Percentiles rank a stretch among this genome's conserved stretches.
Conservation (phyloP, 2,113 vertebrate genomes). For the Phylloscopus trochiloides region DNA sequence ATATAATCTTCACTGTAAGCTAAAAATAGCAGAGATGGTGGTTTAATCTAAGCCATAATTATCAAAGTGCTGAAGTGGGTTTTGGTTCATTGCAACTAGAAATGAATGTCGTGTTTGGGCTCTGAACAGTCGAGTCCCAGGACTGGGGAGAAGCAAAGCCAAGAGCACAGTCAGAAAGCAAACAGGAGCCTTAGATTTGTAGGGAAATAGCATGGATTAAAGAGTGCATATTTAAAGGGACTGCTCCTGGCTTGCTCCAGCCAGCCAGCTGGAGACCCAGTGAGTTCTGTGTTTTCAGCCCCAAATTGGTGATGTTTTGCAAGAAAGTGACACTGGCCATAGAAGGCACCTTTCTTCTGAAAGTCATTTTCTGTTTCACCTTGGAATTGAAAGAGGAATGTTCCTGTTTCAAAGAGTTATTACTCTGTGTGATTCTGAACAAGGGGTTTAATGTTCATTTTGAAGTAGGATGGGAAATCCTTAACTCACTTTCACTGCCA, state of each 20-base stretch:
- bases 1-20: constrained; percentile 58
- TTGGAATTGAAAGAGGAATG: background rate
- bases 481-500: background rate
- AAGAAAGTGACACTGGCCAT: background rate
- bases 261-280: background rate
- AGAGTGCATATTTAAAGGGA: background rate
- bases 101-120: constrained; percentile 28
- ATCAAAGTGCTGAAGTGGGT: constrained; percentile 2
- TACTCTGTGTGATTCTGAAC: background rate
- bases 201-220: background rate
- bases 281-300: background rate
- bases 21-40: constrained; percentile 66
- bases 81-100: constrained; percentile 42
- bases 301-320: background rate
- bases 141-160: constrained; percentile 1
- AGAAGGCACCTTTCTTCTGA: background rate
- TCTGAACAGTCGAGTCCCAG: constrained; percentile 21
- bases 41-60: constrained; percentile 61
- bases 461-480: background rate
- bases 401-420: background rate
- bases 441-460: background rate
- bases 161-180: constrained; percentile 29
- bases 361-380: background rate
- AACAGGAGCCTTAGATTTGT: constrained; percentile 11
- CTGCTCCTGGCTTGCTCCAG: background rate